Evolutionary conservation across 2,113 vertebrate species (phyloP), one percentile per base, ranked within the genome.

Genomic region (Oenanthe oenanthe): DNA sequence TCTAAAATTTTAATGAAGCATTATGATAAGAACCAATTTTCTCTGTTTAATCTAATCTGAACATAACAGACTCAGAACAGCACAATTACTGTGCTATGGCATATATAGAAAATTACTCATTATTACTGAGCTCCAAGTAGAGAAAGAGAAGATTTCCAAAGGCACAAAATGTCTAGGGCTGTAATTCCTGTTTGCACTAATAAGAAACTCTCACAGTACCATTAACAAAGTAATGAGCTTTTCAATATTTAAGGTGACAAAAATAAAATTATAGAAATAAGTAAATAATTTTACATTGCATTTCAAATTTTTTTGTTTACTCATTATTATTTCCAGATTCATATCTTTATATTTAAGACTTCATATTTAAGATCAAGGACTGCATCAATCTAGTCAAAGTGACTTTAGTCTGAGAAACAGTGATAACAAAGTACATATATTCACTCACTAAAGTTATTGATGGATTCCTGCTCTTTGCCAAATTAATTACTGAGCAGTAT

Each of bases 1-100:
- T 90, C 85, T 96, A 89, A 96, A 93, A 96, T 88, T 91, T 90
- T 95, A 95, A 94, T 95, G 92, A 94, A 90, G 42, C 75, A 84
- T 95, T 95, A 95, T 87, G 75, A 94, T 95, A 92, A 92, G 88
- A 95, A 83, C 75, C 81, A 73, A 95, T 95, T 96, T 95, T 77
- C 89, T 81, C 78, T 78, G 58, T 91, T 95, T 95, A 95, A 96
- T 94, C 82, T 96, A 94, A 94, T 96, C 89, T 92, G 89, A 82
- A 93, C n/a, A 18, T 68, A 86, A 86, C 43, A 94, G 67, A 53
- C 71, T 89, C 71, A 76, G 68, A 95, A 85, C 36, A 89, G 54
- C 78, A 89, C 87, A 71, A 83, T 95, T 95, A 92, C 68, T 71
- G 65, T 86, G 82, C 53, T 61, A 86, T 0, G 0, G 36, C 47